Evolutionary conservation across 1,140 invertebrate species (phyloP).

Genomic region (Acromyrmex echinatior): DNA sequence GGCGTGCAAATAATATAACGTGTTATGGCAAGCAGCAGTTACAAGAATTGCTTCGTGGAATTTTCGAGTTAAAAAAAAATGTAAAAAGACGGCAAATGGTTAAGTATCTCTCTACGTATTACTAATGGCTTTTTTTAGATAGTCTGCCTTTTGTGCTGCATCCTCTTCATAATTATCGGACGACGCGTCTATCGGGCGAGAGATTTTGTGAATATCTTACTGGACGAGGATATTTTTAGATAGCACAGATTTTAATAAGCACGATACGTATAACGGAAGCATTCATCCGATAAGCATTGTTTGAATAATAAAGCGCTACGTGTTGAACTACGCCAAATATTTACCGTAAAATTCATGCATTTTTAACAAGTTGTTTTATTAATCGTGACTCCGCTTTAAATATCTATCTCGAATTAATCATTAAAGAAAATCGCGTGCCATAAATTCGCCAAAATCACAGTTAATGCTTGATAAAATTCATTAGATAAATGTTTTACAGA

Average conservation of each 20-base stretch:
- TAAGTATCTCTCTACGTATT: neutral
- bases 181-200: neutral
- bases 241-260: slow-evolving; percentile 34
- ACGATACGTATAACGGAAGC: neutral
- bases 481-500: slow-evolving; percentile 21
- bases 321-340: slow-evolving; percentile 48
- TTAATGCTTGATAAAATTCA: slow-evolving; percentile 41
- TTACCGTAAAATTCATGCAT: slow-evolving; percentile 44
- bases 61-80: neutral
- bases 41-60: neutral
- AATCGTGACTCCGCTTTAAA: slow-evolving; percentile 39
- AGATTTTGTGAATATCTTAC: slow-evolving; percentile 15
- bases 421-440: slow-evolving; percentile 32
- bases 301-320: slow-evolving; percentile 51
- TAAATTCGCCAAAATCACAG: slow-evolving; percentile 39
- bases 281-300: slow-evolving; percentile 43
- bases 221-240: neutral
- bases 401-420: slow-evolving; percentile 37
- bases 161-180: slow-evolving; percentile 8
- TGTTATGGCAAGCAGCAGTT: neutral
- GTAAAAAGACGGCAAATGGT: neutral
- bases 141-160: neutral
- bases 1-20: neutral
- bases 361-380: slow-evolving; percentile 58
- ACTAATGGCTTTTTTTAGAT: neutral